phyloP scores from a whole-genome alignment of 2,888 invertebrate species.

The Agelastica alni region DNA sequence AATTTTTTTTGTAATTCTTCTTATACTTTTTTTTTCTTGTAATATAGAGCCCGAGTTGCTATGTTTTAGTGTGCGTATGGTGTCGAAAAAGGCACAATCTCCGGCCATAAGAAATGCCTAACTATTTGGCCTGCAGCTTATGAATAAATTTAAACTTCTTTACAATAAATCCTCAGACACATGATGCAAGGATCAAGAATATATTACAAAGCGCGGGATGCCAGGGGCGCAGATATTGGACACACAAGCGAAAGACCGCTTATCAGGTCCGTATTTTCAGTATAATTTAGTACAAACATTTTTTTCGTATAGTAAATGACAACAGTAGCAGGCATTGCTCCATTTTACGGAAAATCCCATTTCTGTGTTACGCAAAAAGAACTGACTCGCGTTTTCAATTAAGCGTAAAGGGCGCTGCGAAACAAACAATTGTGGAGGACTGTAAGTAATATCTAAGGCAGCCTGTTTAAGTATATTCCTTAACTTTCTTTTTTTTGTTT shows the following conservation, averaged over 20 bases:
- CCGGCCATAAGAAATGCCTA: constrained; percentile 45
- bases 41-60: background rate
- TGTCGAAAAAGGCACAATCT: constrained; percentile 46
- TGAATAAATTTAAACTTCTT: constrained; percentile 57
- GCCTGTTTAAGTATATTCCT: too few relatives aligned
- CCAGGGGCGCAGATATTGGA: constrained; percentile 35
- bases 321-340: too few relatives aligned
- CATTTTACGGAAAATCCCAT: too few relatives aligned
- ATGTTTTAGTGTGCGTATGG: constrained; percentile 31
- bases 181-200: constrained; percentile 53
- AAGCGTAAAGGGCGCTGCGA: too few relatives aligned
- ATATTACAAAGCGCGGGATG: constrained; percentile 49
- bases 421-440: too few relatives aligned
- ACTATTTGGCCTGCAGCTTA: constrained; percentile 50
- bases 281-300: too few relatives aligned
- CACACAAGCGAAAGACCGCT: constrained; percentile 20
- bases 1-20: constrained; percentile 51
- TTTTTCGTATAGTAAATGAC: too few relatives aligned
- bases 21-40: constrained; percentile 28
- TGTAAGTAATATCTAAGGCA: too few relatives aligned
- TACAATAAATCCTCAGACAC: constrained; percentile 55
- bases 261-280: constrained; percentile 16
- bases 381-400: too few relatives aligned
- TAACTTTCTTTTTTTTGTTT: too few relatives aligned
- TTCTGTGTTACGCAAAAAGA: too few relatives aligned